Percentiles rank a stretch among this genome's conserved stretches.
Evolutionary conservation across 2,797 vertebrate species (phyloP).

Genomic region (Rhabdomys pumilio): DNA sequence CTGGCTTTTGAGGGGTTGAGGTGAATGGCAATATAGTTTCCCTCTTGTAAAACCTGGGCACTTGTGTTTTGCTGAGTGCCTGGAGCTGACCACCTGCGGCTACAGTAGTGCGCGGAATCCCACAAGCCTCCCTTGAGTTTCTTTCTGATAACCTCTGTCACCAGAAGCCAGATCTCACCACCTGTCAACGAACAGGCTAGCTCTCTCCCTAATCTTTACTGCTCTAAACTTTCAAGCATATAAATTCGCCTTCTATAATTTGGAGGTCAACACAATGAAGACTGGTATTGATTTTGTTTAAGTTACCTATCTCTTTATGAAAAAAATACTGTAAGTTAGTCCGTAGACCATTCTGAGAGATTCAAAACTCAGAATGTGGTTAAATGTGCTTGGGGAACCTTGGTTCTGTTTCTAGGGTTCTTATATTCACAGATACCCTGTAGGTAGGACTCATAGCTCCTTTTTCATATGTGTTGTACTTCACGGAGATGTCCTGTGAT

Average conservation of each 20-base stretch:
- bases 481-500: neutral
- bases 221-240: neutral
- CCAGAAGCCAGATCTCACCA: neutral
- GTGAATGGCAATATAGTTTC: rapidly evolving
- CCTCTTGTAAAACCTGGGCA: neutral
- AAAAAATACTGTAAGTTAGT: slow-evolving; percentile 9
- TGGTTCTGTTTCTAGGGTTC: neutral
- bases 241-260: neutral
- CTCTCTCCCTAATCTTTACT: neutral
- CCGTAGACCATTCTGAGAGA: neutral
- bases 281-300: slow-evolving; percentile 16
- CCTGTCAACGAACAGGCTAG: neutral
- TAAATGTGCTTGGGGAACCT: neutral
- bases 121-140: neutral
- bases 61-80: neutral
- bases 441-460: neutral
- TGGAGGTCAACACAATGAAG: slow-evolving; percentile 7
- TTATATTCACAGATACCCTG: neutral
- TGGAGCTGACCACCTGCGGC: neutral
- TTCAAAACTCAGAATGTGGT: neutral
- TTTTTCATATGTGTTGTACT: neutral
- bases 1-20: neutral
- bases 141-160: slow-evolving; percentile 8
- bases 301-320: neutral
- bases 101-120: too few relatives aligned